A percentile compares a stretch with the other conserved stretches of the same genome.
Conservation (phyloP, 2,113 vertebrate genomes). For the Callocephalon fimbriatum region DNA sequence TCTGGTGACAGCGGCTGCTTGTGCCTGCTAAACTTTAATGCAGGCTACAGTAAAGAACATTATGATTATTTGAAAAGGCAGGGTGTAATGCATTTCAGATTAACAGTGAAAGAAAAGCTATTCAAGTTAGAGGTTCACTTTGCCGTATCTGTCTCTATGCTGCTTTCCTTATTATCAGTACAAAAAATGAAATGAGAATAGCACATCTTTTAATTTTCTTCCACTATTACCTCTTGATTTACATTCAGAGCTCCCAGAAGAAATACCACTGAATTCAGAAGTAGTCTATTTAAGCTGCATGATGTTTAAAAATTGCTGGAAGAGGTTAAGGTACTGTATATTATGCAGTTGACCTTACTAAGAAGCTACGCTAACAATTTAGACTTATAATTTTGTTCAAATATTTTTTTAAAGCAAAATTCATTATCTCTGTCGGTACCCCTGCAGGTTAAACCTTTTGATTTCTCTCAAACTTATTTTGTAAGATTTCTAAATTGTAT, state of each 20-base stretch:
- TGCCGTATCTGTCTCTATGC: conserved; percentile 37
- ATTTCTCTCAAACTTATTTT: conserved; percentile 72
- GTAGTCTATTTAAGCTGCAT: conserved; percentile 74
- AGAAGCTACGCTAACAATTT: conserved; percentile 73
- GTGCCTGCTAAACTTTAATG: conserved; percentile 60
- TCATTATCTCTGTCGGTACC: conserved; percentile 72
- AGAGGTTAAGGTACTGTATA: conserved; percentile 69
- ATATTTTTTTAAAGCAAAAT: conserved; percentile 62
- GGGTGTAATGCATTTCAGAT: conserved; percentile 71
- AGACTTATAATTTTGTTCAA: conserved; percentile 74
- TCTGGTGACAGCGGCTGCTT: conserved; percentile 65
- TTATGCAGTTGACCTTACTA: conserved; percentile 75
- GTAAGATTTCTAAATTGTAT: conserved; percentile 67
- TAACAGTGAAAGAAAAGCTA: conserved; percentile 70
- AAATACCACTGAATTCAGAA: conserved; percentile 74
- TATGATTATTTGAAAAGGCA: conserved; percentile 70
- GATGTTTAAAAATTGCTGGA: conserved; percentile 73
- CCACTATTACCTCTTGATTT: conserved; percentile 76
- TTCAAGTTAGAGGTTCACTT: conserved; percentile 67
- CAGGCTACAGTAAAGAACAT: conserved; percentile 66
- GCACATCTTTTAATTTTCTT: conserved; percentile 78
- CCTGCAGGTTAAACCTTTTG: conserved; percentile 66
- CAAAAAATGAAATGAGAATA: conserved; percentile 75
- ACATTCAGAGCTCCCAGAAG: conserved; percentile 77
- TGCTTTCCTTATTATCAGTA: conserved; percentile 73